A percentile compares a stretch with the other conserved stretches of the same genome.
Conservation (phyloP, 2,888 invertebrate genomes). For the Lycaena phlaeas region DNA sequence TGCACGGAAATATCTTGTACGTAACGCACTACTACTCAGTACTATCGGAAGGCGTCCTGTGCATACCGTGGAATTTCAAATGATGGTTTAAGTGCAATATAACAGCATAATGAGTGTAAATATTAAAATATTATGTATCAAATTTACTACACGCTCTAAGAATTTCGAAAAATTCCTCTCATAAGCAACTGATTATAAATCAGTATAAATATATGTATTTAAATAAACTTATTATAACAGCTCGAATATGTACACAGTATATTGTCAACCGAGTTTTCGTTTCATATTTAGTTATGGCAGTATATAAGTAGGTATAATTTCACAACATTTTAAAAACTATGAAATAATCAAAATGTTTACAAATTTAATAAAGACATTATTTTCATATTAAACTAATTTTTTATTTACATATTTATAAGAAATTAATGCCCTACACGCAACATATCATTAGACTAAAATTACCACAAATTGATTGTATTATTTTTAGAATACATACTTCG, state of each 20-base stretch:
- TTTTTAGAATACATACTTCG: no score
- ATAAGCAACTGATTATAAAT: no score
- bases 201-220: no score
- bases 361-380: constrained; percentile 1
- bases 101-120: no score
- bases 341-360: neutral
- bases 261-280: neutral
- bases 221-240: neutral
- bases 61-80: constrained; percentile 95
- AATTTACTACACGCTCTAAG: no score
- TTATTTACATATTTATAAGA: neutral
- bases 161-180: no score
- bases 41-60: constrained; percentile 90
- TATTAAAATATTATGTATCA: no score
- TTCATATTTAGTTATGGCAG: constrained; percentile 1
- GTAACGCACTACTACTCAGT: constrained; percentile 94
- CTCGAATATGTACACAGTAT: neutral
- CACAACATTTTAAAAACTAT: neutral
- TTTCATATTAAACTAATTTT: neutral
- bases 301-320: neutral
- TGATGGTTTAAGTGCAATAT: constrained; percentile 26
- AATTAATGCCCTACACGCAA: no score
- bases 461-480: no score
- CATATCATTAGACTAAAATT: no score
- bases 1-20: constrained; percentile 81